Base-by-base conservation (phyloP, 37 sponge, comb jelly and placozoan species). In the Haliclona indistincta region DNA sequence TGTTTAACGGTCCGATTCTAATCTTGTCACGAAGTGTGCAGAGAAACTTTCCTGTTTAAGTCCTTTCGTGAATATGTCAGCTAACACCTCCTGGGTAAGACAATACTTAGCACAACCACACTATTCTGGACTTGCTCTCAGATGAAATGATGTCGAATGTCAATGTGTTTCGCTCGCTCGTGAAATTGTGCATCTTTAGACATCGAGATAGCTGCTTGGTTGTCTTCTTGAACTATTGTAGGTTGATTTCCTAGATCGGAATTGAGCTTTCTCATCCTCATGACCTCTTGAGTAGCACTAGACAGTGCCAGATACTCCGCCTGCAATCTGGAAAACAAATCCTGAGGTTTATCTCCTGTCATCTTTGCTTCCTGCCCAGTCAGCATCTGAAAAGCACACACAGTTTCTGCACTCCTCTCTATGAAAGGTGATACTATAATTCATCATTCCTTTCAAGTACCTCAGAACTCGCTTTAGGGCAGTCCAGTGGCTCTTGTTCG, bases 101-200 rank as follows among this genome's bases (percentile, higher is more conserved):
- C 51, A 47, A 15, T 47, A 47, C 15, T 47, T 47, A n/a, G n/a
- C n/a, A n/a, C n/a, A n/a, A n/a, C n/a, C n/a, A n/a, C n/a, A n/a
- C n/a, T n/a, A n/a, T n/a, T n/a, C n/a, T n/a, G n/a, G n/a, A n/a
- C n/a, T n/a, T n/a, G n/a, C n/a, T n/a, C n/a, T n/a, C n/a, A n/a
- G n/a, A n/a, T n/a, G n/a, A n/a, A n/a, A n/a, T n/a, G n/a, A n/a
- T n/a, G n/a, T n/a, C n/a, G n/a, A n/a, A n/a, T n/a, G n/a, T n/a
- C n/a, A n/a, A n/a, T n/a, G n/a, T n/a, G n/a, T n/a, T n/a, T n/a
- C n/a, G n/a, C n/a, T n/a, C n/a, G n/a, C n/a, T n/a, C 78, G 38
- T 77, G 78, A 77, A 65, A 77, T 66, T 77, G 67, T 38, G 78
- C 3, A 66, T n/a, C n/a, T n/a, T n/a, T n/a, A n/a, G n/a, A n/a